Evolutionary conservation across 1,140 invertebrate species (phyloP), one percentile per base, ranked within the genome.

Genomic region (Drosophila varians): DNA sequence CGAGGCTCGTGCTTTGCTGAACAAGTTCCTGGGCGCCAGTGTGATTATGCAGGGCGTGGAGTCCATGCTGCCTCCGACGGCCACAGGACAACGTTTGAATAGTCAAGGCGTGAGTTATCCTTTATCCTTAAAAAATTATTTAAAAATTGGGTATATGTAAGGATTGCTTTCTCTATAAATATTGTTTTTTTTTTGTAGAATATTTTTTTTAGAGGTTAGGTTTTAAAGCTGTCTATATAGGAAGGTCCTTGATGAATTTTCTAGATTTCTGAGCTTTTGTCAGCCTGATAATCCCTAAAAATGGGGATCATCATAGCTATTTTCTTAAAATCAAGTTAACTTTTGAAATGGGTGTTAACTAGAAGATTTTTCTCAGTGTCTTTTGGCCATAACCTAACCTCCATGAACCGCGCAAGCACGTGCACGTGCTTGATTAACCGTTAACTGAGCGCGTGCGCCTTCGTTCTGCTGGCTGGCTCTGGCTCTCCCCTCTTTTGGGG

Each of bases 1-100:
- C n/a, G 94, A 95, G 87, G 95, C 95, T 8, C 92, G 94, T 36
- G 93, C 94, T 53, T 91, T 96, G 62, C 92, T 96, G 19, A 96
- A 96, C 92, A 96, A 96, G 92, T 96, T 96, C 91, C 92, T 96
- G 19, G 95, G 95, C 38, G 95, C 95, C 49, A 95, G 95, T 69
- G 94, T 96, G 53, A 93, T 96, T 14, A 93, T 96, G 91, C 93
- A 94, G 48, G 95, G 90, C 3, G 87, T 91, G 23, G 90, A 91
- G 53, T 77, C 74, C 52, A 79, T 88, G 69, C 36, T 91, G 42
- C 90, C 88, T 23, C 56, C 69, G 16, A 42, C 58, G 12, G 48
- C 36, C n/a, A 69, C 62, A 18, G 75, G 64, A 28, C 74, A 82
- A 45, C 70, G 66, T 36, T 48, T 72, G 45, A 74, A 54, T 56